phyloP scores from a whole-genome alignment of 2,888 invertebrate species.

The Deilephila elpenor region DNA sequence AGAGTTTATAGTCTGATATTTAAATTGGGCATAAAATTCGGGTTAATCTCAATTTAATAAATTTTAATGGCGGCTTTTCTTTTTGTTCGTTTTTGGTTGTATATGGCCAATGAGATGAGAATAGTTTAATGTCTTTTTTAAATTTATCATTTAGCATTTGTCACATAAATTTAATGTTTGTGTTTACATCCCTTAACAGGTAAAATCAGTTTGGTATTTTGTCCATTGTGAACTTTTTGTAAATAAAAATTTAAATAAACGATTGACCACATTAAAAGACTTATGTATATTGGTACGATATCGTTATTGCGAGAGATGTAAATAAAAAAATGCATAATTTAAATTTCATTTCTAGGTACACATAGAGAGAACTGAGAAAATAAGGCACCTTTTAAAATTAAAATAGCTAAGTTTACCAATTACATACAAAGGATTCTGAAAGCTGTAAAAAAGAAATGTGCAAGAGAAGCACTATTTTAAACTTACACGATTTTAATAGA shows the following conservation, averaged over 20 bases:
- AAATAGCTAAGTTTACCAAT: not conserved
- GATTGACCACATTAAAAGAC: not conserved
- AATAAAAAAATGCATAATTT: not conserved
- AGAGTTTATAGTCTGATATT: too few species aligned
- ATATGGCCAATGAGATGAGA: too few species aligned
- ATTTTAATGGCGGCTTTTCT: too few species aligned
- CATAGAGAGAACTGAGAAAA: not conserved
- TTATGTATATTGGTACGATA: not conserved
- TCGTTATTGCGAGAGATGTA: not conserved
- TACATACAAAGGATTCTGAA: too few species aligned
- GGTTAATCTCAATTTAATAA: too few species aligned
- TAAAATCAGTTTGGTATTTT: not conserved
- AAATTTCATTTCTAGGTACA: not conserved
- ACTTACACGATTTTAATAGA: not conserved
- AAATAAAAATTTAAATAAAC: slow-evolving; percentile 5
- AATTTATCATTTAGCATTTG: too few species aligned
- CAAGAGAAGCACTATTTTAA: not conserved
- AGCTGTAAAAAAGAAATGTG: not conserved
- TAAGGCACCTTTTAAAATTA: not conserved
- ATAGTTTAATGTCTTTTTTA: too few species aligned
- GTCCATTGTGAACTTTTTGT: not conserved
- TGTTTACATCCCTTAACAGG: too few species aligned
- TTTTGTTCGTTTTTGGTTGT: too few species aligned
- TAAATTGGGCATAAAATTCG: too few species aligned
- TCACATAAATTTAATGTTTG: too few species aligned